Conservation (phyloP, 2,797 vertebrate species). For the Epinephelus malabaricus region DNA sequence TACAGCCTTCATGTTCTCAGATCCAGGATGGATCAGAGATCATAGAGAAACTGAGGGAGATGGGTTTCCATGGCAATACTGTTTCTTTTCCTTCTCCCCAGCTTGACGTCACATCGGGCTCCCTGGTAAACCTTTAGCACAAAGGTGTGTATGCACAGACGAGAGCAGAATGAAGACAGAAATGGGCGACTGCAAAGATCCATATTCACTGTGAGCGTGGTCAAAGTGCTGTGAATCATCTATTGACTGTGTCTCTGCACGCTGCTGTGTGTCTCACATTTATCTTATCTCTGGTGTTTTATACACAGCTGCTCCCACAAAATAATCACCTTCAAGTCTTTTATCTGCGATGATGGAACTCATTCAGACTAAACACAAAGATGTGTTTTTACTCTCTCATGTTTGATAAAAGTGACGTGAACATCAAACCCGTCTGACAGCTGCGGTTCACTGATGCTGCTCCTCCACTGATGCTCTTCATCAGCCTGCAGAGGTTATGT, state of each 20-base stretch:
- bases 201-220: slow-evolving; percentile 30
- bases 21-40: slow-evolving; percentile 65
- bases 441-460: neutral
- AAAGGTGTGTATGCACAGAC: slow-evolving; percentile 54
- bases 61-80: slow-evolving; percentile 85
- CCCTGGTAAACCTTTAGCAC: slow-evolving; percentile 73
- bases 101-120: slow-evolving; percentile 79
- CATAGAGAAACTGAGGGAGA: slow-evolving; percentile 74
- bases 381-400: neutral
- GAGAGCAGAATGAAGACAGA: slow-evolving; percentile 15
- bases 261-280: neutral
- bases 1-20: slow-evolving; percentile 52
- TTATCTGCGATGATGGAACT: neutral
- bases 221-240: slow-evolving; percentile 13
- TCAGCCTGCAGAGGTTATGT: slow-evolving; percentile 17
- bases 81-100: slow-evolving; percentile 55
- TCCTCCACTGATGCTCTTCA: slow-evolving; percentile 9
- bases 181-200: slow-evolving; percentile 12
- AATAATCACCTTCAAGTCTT: neutral
- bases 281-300: neutral
- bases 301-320: neutral
- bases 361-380: neutral
- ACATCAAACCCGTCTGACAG: neutral
- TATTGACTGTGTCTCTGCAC: neutral
- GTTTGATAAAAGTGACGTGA: neutral